phyloP scores from a whole-genome alignment of 2,888 invertebrate species.

The Eupithecia pulchellata region DNA sequence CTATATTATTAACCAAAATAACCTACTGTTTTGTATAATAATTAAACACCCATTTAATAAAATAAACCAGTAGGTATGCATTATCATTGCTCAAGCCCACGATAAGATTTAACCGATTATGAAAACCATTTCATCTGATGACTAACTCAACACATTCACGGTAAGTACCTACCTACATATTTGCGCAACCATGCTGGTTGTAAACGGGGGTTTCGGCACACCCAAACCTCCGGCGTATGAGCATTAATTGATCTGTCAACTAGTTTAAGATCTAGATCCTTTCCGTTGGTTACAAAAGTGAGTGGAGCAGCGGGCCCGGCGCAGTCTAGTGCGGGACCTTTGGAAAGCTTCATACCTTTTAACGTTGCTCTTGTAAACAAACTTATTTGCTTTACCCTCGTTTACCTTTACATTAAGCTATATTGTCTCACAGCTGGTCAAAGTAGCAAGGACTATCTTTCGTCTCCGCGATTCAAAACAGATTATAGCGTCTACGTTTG shows the following conservation, averaged over 20 bases:
- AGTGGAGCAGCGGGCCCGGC: slow-evolving; percentile 61
- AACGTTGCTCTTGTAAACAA: background rate
- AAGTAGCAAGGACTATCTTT: background rate
- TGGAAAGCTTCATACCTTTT: slow-evolving; percentile 42
- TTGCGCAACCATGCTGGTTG: slow-evolving; percentile 54
- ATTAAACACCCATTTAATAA: background rate
- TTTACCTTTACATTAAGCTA: background rate
- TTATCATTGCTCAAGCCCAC: slow-evolving; percentile 23
- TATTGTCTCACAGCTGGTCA: background rate
- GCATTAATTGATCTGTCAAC: slow-evolving; percentile 72
- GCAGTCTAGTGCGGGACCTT: slow-evolving; percentile 67
- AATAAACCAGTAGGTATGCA: background rate
- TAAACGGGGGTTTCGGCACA: slow-evolving; percentile 58
- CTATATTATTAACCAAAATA: background rate
- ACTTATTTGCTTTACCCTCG: background rate
- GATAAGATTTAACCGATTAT: slow-evolving; percentile 16
- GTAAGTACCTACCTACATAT: slow-evolving; percentile 16
- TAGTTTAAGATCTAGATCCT: slow-evolving; percentile 75
- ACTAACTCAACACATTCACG: slow-evolving; percentile 34
- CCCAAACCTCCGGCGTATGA: slow-evolving; percentile 53
- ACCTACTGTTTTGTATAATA: background rate
- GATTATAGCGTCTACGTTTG: background rate
- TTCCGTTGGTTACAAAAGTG: slow-evolving; percentile 80
- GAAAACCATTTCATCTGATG: slow-evolving; percentile 32
- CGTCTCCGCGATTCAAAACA: background rate